Evolutionary conservation across 53 echinoderm and acorn worm species (phyloP), one percentile per base, ranked within the genome.

Genomic region (Hippasteria phrygiana): DNA sequence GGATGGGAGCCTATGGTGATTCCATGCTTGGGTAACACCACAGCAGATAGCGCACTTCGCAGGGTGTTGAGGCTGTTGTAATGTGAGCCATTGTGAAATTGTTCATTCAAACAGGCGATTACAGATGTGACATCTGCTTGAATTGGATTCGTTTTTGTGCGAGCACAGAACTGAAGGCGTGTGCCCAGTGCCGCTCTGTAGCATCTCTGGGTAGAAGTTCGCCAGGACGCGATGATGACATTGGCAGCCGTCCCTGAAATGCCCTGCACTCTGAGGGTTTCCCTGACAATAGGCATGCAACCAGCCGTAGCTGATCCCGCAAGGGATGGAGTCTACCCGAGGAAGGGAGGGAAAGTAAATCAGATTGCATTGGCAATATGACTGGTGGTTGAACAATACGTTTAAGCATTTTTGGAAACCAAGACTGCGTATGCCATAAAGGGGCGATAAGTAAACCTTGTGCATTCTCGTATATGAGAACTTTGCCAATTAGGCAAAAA

Each of bases 171-270:
- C 26, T 40, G 29, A 42, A 83, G 4, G 67, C 83, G 67, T 64
- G 14, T 54, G 13, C 43, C 26, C 13, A 78, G n/a, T 34, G 36
- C 62, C 7, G 47, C 35, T 18, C 20, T 35, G 63, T 83, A 66
- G 27, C 34, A 45, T 45, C 48, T 65, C 47, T 34, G 5, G 22
- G 83, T 83, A 20, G 83, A 66, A 29, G 24, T 4, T 43, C 83
- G 41, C 83, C 83, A 83, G 20, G 86, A 86, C 4, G 86, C 37
- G 18, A 83, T 40, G 55, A 89, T 80, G 46, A 78, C 24, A 2
- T 62, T 31, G 40, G 77, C 35, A 62, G 78, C 50, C 50, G 22
- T 45, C 43, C 41, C 55, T 51, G 90, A 72, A 71, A 88, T 43
- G 20, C 74, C 74, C 54, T 50, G 43, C 28, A n/a, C 24, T 63